Evolutionary conservation across 2,797 vertebrate genomes (phyloP), one percentile per base, ranked within the genome.

Genomic region (Scleropages formosus): DNA sequence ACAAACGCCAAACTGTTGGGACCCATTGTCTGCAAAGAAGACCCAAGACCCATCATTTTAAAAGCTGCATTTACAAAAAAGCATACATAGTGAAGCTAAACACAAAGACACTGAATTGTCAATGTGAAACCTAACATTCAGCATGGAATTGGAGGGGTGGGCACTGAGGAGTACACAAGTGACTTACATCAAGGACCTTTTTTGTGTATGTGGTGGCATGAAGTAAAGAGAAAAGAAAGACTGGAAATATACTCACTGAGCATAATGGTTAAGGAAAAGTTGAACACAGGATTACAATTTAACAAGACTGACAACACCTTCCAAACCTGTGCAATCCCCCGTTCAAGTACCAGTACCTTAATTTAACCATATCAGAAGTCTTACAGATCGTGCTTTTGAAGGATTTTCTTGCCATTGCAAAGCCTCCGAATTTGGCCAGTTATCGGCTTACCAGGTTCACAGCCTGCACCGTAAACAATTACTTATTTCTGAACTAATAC

Each of bases 171-270:
- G 3, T 60, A 27, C 26, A 16, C 31, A 46, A 26, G 61, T 77
- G 84, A 96, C 98, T 98, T 91, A 99, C 98, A 88, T 98, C 96
- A 75, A 99, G 93, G 80, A 99, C 92, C 83, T 97, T 99, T 90
- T 95, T 98, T n/a, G 96, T 98, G 79, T 97, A 98, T 0, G 96
- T 96, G 4, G 96, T 95, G 76, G 96, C 96, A 76, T 99, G 98
- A 85, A 99, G 96, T 89, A 99, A 87, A 18, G 98, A 99, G 88
- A 99, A 99, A 22, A 99, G 92, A 78, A 98, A 94, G 79, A 99
- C 95, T 47, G 98, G 97, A 78, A 99, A 98, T 85, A 98, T 98
- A 87, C 96, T 99, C 96, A 99, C 98, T 99, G 89, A 84, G 89
- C 79, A 81, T 77, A 80, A 64, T 0, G 0, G 86, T 95, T 94